These are phyloP conservation scores for Novumbra hubbsi DNA, from an alignment of 2,797 vertebrate species.

Conservation along the genomic window DNA sequence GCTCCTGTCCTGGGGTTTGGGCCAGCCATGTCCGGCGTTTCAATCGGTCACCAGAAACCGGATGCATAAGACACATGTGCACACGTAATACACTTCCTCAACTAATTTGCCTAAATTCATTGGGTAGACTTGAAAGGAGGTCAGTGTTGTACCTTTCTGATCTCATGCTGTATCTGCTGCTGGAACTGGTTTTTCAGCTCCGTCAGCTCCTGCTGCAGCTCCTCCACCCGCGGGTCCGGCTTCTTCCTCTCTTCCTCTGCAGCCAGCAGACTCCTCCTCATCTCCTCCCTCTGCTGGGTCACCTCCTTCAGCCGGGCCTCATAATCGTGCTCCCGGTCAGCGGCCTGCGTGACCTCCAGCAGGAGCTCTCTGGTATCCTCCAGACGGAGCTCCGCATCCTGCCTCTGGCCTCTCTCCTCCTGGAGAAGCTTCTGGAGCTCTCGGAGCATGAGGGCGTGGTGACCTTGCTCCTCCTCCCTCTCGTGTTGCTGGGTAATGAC, in stretches of 20 bases:
- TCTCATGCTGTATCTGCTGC: slow-evolving; percentile 81
- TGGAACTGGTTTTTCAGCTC: slow-evolving; percentile 80
- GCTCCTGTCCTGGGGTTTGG: too few species aligned
- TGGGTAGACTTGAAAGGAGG: neutral
- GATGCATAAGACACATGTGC: neutral
- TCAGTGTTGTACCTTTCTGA: slow-evolving; percentile 77
- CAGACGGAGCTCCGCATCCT: slow-evolving; percentile 80
- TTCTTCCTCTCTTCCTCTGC: slow-evolving; percentile 67
- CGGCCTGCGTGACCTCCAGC: slow-evolving; percentile 57
- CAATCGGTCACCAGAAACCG: too few species aligned
- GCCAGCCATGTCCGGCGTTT: too few species aligned
- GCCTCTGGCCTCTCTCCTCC: slow-evolving; percentile 79
- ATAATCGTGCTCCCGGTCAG: slow-evolving; percentile 68
- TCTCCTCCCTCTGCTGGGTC: slow-evolving; percentile 73
- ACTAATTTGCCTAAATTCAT: neutral
- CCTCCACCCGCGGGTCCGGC: slow-evolving; percentile 76
- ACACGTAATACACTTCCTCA: neutral
- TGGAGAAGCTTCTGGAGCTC: slow-evolving; percentile 91
- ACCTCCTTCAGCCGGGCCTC: slow-evolving; percentile 73
- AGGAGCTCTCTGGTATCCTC: slow-evolving; percentile 75
- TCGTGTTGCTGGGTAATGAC: slow-evolving; percentile 89
- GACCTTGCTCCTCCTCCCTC: slow-evolving; percentile 83
- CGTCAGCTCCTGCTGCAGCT: slow-evolving; percentile 78
- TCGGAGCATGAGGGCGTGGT: slow-evolving; percentile 87
- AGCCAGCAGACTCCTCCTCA: slow-evolving; percentile 69